Base-by-base conservation (phyloP, 2,113 vertebrate species). In the Aptenodytes patagonicus region DNA sequence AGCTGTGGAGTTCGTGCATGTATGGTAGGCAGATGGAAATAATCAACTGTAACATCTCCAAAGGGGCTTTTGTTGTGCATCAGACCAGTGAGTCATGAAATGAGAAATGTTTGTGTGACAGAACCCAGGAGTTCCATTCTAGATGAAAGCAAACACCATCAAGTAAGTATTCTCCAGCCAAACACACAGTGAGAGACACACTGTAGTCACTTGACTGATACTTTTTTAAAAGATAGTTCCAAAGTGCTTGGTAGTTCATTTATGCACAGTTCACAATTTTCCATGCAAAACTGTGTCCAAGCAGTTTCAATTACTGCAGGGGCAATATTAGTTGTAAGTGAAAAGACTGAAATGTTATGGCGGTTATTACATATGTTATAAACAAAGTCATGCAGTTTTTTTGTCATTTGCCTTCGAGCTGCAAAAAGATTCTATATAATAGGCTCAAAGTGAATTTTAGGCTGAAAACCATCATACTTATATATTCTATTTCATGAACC, bases 41-140 rank as follows among this genome's bases (percentile, higher is more conserved):
- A 62, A 96, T 94, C 81, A 87, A 87, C 86, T 75, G 58, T 81
- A 97, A 93, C 24, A 34, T 83, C 57, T 93, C 93, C 90, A 76
- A 83, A 79, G 96, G 82, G 91, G 47, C 17, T 94, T 91, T 96
- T 94, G 88, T 88, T 68, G 69, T 80, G 75, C 51, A 70, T 94
- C 77, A 96, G 79, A 83, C 65, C 95, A 91, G 57, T 96, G 93
- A 96, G 29, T 95, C 96, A 93, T 97, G 90, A 98, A 97, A 98
- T 90, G 83, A 96, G 93, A 95, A 91, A 87, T 76, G 29, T 91
- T 94, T 84, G 44, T 77, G 65, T 83, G 90, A 77, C 80, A 90
- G 68, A 89, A 80, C 51, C 36, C 42, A 87, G 38, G 54, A 95
- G 51, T 44, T 93, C 71, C 5, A 6, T 71, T 49, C 2, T 20